Evolutionary conservation across 2,113 vertebrate species (phyloP), one percentile per base, ranked within the genome.

Genomic region (Myotis davidii): DNA sequence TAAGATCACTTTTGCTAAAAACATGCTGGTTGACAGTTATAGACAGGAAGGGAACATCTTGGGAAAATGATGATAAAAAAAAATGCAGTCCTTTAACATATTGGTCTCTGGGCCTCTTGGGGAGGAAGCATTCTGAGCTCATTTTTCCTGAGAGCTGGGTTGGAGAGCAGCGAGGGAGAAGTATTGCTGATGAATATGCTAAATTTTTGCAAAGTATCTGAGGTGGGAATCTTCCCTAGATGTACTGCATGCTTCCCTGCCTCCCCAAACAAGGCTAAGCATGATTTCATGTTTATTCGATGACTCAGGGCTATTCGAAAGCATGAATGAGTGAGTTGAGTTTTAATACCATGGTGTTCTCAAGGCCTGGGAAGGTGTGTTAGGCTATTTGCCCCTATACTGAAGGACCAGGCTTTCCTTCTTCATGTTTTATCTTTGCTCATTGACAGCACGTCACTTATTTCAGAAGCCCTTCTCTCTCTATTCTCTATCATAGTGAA

Each of bases 1-100:
- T 65, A 76, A 74, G 82, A 65, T 85, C 64, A 25, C 72, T 69
- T 94, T 83, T 67, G n/a, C 64, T 67, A 42, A 52, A 88, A 91
- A 23, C 70, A 79, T 21, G 45, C 86, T 50, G n/a, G 64, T 29
- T 92, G 90, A 70, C 34, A 2, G 81, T 54, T 84, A 42, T 34
- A 82, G 91, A 76, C 67, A 79, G 37, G 84, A 89, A 97, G 88
- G 94, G 94, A 91, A 94, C 91, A 87, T 96, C 83, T 88, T 95
- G 56, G 64, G 65, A n/a, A 73, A 32, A 18, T 34, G 39, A 74
- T 86, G 92, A 56, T 95, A 88, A 3, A 59, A 59, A 77, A 90
- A 97, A 98, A 94, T 61, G 74, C 70, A 74, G 76, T 69, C 48
- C 23, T 65, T 74, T 78, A 20, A 34, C 5, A 39, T n/a, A 6